Conservation (phyloP, 2,888 invertebrate species). For the Drosophila mulleri region DNA sequence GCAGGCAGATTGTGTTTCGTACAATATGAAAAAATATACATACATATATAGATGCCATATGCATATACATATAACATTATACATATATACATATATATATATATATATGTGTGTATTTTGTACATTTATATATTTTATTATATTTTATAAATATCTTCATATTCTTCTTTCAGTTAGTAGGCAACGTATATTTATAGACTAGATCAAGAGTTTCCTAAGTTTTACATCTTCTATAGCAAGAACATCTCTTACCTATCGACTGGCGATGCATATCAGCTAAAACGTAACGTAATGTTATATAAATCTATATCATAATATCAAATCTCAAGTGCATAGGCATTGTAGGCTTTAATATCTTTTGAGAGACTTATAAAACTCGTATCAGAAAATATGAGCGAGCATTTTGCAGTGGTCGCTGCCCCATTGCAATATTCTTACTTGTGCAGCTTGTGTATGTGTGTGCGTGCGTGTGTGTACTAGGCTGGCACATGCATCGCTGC, state of each 20-base stretch:
- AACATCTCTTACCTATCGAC: background rate
- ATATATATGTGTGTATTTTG: background rate
- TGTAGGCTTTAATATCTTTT: background rate
- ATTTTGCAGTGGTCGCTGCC: background rate
- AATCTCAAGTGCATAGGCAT: background rate
- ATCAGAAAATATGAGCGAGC: background rate
- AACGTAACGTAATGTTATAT: too few relatives aligned
- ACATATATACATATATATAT: background rate
- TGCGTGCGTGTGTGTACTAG: background rate
- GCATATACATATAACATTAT: too few relatives aligned
- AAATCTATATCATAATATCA: background rate
- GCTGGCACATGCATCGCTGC: constrained; percentile 29
- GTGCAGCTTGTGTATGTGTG: background rate
- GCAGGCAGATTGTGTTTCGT: constrained; percentile 52
- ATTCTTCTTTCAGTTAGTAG: background rate
- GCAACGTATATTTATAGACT: background rate
- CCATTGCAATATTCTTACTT: background rate
- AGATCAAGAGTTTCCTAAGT: background rate
- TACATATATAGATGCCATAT: background rate
- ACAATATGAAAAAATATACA: constrained; percentile 17
- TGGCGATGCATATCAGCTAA: too few relatives aligned
- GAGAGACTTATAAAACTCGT: background rate
- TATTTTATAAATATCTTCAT: background rate
- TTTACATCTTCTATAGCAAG: background rate
- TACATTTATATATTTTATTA: background rate